Conservation (phyloP, 2,113 vertebrate genomes). For the Puntigrus tetrazona region DNA sequence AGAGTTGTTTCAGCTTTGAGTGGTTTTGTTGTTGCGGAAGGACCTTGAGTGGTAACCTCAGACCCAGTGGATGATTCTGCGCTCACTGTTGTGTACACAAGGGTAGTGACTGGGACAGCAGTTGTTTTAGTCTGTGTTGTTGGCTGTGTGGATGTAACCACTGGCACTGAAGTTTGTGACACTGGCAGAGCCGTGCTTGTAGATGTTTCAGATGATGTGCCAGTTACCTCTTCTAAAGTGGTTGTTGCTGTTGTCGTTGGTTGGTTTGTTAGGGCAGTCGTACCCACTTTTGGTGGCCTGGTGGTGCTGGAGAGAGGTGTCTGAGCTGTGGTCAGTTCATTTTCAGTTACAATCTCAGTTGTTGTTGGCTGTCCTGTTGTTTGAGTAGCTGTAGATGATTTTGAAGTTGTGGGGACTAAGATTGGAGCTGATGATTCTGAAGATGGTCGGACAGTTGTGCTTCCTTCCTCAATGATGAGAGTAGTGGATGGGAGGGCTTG, state of each 20-base stretch:
- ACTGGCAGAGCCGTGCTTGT: not conserved
- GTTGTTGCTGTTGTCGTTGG: not conserved
- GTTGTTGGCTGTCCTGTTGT: not conserved
- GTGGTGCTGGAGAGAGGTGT: not conserved
- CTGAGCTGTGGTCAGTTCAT: not conserved
- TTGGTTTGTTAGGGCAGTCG: not conserved
- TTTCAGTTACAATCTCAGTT: not conserved
- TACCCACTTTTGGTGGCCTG: not conserved
- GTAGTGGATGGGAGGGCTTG: not conserved
- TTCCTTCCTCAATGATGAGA: not conserved
- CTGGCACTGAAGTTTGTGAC: not conserved
- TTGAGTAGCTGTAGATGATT: not conserved
- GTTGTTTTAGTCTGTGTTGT: not conserved
- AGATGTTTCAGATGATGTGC: not conserved
- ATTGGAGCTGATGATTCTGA: not conserved
- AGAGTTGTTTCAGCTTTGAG: not conserved
- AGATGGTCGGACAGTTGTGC: not conserved
- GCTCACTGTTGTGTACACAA: not conserved
- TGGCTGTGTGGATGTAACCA: not conserved
- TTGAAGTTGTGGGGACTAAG: not conserved
- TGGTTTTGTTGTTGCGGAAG: not conserved
- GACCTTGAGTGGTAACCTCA: not conserved
- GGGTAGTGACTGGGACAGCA: not conserved
- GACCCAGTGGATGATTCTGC: not conserved
- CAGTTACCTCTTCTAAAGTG: not conserved